Evolutionary conservation across 2,113 vertebrate species (phyloP).

Genomic region (Antechinus flavipes): DNA sequence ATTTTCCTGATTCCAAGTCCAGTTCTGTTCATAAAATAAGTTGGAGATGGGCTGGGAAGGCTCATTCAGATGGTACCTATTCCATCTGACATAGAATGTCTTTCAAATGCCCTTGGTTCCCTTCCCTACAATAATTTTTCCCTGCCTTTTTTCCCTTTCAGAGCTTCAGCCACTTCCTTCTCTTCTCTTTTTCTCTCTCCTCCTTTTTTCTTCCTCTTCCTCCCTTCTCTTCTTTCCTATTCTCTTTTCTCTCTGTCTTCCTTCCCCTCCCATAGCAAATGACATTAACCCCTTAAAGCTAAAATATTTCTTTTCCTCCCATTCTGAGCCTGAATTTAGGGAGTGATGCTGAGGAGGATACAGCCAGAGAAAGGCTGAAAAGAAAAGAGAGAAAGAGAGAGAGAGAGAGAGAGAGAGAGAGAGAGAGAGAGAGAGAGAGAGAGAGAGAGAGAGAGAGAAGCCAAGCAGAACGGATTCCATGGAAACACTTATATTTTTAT

Average conservation of each 20-base stretch:
- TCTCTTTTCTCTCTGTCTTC: background rate
- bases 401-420: background rate
- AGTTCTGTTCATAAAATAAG: background rate
- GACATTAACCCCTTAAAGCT: background rate
- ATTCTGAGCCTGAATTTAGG: background rate
- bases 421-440: background rate
- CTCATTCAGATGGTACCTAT: background rate
- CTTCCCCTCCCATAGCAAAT: background rate
- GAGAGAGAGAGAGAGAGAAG: background rate
- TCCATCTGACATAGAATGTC: background rate
- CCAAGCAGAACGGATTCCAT: background rate
- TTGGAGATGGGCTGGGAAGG: background rate
- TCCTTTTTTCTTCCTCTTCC: background rate
- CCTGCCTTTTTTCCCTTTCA: background rate
- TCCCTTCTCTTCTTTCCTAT: background rate
- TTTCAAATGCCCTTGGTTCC: background rate
- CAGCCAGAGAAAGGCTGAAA: background rate
- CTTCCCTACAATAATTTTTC: background rate
- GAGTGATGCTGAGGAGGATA: background rate
- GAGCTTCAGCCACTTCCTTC: background rate
- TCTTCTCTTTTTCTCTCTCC: background rate
- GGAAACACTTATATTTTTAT: background rate
- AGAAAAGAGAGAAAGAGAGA: background rate
- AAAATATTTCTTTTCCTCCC: slow-evolving; percentile 4
- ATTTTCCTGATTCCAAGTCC: background rate